These are phyloP conservation scores for Hirtodrosophila histrioides DNA, from an alignment of 2,888 invertebrate species.

Conservation along the genomic window DNA sequence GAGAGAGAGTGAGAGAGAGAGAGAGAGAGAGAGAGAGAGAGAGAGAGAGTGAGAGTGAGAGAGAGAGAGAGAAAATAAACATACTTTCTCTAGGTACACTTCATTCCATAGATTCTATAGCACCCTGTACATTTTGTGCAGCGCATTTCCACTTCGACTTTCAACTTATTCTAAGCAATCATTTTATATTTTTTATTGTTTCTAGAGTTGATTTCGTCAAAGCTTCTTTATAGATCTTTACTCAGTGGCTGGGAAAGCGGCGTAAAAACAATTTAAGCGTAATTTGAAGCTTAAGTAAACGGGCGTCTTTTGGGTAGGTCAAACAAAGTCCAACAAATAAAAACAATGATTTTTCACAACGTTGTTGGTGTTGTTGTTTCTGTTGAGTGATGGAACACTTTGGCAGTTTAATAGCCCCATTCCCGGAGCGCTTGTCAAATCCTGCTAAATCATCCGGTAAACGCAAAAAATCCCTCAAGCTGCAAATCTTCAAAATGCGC, in stretches of 20 bases:
- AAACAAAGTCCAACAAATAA: conserved; percentile 39
- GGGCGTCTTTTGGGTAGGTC: conserved; percentile 24
- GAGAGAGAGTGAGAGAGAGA: too few species aligned
- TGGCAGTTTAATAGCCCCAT: conserved; percentile 68
- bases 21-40: too few species aligned
- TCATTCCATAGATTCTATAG: too few species aligned
- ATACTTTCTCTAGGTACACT: too few species aligned
- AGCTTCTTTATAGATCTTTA: conserved; percentile 51
- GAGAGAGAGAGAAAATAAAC: too few species aligned
- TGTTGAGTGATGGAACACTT: conserved; percentile 66
- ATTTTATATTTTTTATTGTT: conserved; percentile 15
- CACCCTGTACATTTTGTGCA: neutral
- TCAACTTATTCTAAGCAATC: conserved; percentile 1
- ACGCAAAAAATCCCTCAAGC: conserved; percentile 36
- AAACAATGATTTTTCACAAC: conserved; percentile 13
- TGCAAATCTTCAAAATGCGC: conserved; percentile 44
- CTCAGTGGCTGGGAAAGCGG: conserved; percentile 38
- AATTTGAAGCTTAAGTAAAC: conserved; percentile 76
- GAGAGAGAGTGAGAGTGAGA: too few species aligned
- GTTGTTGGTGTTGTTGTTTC: conserved; percentile 30
- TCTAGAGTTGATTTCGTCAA: conserved; percentile 38
- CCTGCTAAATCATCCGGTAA: conserved; percentile 62
- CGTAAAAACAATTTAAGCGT: conserved; percentile 75
- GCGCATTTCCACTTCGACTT: conserved; percentile 28
- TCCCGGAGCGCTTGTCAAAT: conserved; percentile 55